phyloP scores from a whole-genome alignment of 2,888 invertebrate species.

The Orchestes rusci region DNA sequence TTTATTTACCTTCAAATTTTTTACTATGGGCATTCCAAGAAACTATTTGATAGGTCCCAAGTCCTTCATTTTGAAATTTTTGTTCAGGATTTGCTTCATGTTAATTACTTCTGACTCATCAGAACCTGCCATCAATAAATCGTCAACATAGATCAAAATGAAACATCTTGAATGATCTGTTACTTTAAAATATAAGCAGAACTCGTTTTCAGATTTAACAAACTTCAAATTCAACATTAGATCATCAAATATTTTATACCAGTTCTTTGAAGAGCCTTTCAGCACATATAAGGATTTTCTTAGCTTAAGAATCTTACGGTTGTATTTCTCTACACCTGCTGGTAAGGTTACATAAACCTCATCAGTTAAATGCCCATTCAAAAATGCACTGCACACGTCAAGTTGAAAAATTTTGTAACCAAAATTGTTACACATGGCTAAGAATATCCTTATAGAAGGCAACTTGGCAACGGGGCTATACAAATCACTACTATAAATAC shows the following conservation, averaged over 20 bases:
- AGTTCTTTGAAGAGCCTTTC: conserved; percentile 9
- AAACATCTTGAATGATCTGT: conserved; percentile 4
- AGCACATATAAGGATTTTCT: conserved; percentile 9
- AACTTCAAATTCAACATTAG: conserved; percentile 14
- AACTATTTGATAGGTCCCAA: conserved; percentile 16
- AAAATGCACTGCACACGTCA: conserved; percentile 24
- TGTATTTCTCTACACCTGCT: not conserved
- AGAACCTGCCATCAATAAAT: conserved; percentile 13
- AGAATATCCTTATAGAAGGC: conserved; percentile 13
- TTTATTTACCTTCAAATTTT: conserved; percentile 9
- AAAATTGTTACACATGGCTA: not conserved
- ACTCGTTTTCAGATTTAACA: conserved; percentile 11
- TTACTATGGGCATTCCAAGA: conserved; percentile 16
- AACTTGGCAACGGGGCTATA: conserved; percentile 18
- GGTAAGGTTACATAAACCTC: conserved; percentile 20
- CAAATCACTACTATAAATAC: conserved; percentile 17
- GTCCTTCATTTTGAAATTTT: conserved; percentile 20
- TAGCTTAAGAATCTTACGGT: conserved; percentile 8
- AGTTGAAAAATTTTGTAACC: conserved; percentile 11
- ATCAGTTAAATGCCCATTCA: conserved; percentile 21
- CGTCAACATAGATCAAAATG: conserved; percentile 19
- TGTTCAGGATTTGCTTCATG: conserved; percentile 9
- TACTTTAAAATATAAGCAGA: conserved; percentile 1
- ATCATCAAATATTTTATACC: conserved; percentile 24
- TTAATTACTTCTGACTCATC: conserved; percentile 11